Percentiles rank a stretch among this genome's conserved stretches.
phyloP scores from a whole-genome alignment of 2,797 vertebrate species.

The Rhinichthys osculus region DNA sequence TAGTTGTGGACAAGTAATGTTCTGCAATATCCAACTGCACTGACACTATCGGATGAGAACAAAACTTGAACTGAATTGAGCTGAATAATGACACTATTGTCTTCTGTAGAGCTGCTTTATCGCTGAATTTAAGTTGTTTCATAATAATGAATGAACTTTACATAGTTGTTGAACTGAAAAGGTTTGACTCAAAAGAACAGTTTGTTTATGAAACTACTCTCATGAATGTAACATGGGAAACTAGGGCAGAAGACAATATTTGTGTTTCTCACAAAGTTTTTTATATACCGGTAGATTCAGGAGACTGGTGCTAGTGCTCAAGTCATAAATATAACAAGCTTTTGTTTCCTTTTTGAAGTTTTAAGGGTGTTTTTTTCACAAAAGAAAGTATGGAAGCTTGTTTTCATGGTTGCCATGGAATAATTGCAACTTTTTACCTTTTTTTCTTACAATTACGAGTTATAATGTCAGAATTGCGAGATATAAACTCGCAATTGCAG shows the following conservation, averaged over 20 bases:
- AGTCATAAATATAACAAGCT: not conserved
- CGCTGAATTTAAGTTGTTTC: not conserved
- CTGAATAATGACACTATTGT: not conserved
- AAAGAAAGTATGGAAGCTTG: not conserved
- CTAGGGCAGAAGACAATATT: not conserved
- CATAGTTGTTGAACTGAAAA: not conserved
- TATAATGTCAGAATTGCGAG: not conserved
- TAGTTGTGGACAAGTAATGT: not conserved
- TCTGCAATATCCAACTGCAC: not conserved
- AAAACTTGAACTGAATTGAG: not conserved
- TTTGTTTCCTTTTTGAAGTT: not conserved
- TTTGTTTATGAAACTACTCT: not conserved
- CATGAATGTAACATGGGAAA: not conserved
- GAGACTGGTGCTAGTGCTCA: not conserved
- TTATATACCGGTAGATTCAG: not conserved
- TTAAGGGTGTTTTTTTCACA: not conserved
- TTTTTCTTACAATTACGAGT: no score
- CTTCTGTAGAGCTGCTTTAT: not conserved
- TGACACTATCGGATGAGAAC: not conserved
- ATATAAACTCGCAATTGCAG: no score
- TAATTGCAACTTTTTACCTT: not conserved
- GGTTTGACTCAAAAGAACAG: not conserved
- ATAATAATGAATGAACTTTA: not conserved
- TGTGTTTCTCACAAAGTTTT: not conserved
- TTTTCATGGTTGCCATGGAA: not conserved